Base-by-base conservation (phyloP, 2,797 vertebrate species). In the Crocodylus rhombifer region DNA sequence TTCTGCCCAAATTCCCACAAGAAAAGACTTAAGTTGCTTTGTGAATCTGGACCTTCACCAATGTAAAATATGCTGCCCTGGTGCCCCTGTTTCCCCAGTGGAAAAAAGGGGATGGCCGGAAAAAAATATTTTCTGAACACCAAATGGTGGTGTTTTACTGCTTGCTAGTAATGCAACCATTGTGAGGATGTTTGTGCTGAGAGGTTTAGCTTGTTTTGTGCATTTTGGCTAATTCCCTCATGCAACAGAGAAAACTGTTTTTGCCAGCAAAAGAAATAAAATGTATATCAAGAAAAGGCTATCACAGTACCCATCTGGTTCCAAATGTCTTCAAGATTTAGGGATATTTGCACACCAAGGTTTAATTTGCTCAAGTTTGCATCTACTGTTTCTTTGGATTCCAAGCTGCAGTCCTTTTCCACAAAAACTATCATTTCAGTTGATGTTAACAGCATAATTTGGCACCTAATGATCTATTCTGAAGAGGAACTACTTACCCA, bases 391-490 rank as follows among this genome's bases (percentile, higher is more conserved):
- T 81, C 82, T 90, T 93, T 84, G 13, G 17, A 74, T 90, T 87
- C 87, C 84, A 84, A 15, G 28, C 26, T 85, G 10, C 14, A 77
- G 57, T 63, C 6, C 7, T 78, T 82, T 57, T 86, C 89, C 60
- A 89, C 2, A 88, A 92, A 96, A 55, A 2, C 51, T 76, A 14
- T 5, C 56, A 88, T 56, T 75, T 2, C 14, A 55, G 33, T 80
- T 1, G 92, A 91, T 93, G 93, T 78, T 80, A 91, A 81, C 30
- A 61, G 30, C 20, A 4, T 69, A 77, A 89, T 88, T 92, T 77
- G 23, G 26, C 75, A 83, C 84, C 21, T 25, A 13, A 12, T 85
- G 81, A n/a, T 65, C 28, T 82, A 33, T 82, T 88, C 20, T 74
- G 75, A 69, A 81, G 26, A 33, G 7, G 30, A 15, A 11, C 81